Conservation (phyloP, 2,888 invertebrate species). For the Mechanitis messenoides region DNA sequence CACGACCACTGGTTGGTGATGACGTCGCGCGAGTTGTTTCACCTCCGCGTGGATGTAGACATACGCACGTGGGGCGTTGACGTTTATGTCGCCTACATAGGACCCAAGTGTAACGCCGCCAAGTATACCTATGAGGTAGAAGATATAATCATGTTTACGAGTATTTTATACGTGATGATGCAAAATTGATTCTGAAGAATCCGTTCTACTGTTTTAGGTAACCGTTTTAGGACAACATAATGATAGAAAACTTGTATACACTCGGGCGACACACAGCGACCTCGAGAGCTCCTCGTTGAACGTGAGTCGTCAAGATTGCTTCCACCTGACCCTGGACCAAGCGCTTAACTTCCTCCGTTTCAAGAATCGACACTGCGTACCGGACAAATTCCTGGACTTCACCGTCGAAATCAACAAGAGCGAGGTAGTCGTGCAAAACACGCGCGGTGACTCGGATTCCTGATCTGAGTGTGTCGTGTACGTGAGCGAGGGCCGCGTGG, state of each 20-base stretch:
- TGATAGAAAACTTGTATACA: slow-evolving; percentile 50
- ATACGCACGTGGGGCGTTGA: slow-evolving; percentile 55
- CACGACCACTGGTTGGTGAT: slow-evolving; percentile 58
- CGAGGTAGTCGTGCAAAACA: slow-evolving; percentile 13
- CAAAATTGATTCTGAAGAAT: neutral
- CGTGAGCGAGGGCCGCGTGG: slow-evolving; percentile 33
- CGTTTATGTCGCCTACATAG: slow-evolving; percentile 62
- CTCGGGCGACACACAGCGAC: slow-evolving; percentile 61
- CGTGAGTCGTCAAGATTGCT: slow-evolving; percentile 60
- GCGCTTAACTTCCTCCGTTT: slow-evolving; percentile 57
- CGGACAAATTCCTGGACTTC: slow-evolving; percentile 50
- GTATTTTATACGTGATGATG: neutral
- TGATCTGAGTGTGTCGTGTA: slow-evolving; percentile 33
- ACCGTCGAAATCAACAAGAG: slow-evolving; percentile 32
- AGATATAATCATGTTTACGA: neutral
- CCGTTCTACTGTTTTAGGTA: slow-evolving; percentile 40
- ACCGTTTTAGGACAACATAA: slow-evolving; percentile 52
- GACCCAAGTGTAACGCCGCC: slow-evolving; percentile 57
- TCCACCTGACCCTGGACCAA: slow-evolving; percentile 61
- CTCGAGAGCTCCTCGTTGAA: slow-evolving; percentile 54
- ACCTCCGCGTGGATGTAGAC: slow-evolving; percentile 56
- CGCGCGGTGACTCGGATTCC: slow-evolving; percentile 27
- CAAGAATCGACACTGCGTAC: slow-evolving; percentile 52
- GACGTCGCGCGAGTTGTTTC: slow-evolving; percentile 56
- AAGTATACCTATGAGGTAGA: slow-evolving; percentile 56